phyloP scores from a whole-genome alignment of 1,140 invertebrate genomes.

The Lycorma delicatula region DNA sequence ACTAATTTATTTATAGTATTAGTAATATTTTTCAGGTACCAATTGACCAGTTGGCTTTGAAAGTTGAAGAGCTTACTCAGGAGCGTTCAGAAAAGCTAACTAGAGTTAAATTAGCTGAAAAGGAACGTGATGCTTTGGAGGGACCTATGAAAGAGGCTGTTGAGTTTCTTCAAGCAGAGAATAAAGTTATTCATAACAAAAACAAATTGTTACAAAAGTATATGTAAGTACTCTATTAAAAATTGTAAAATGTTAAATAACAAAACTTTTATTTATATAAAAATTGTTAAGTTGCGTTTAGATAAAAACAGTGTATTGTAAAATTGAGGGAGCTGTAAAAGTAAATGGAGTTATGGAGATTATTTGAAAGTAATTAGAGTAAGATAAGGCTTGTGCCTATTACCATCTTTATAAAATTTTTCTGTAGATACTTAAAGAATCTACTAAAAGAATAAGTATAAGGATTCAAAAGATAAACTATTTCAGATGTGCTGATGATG shows the following conservation, averaged over 20 bases:
- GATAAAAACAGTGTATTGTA: neutral
- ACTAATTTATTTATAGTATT: too few species aligned
- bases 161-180: conserved; percentile 70
- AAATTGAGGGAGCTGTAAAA: too few species aligned
- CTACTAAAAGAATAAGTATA: too few species aligned
- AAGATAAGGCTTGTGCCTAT: too few species aligned
- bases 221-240: conserved; percentile 44
- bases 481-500: too few species aligned
- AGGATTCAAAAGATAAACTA: too few species aligned
- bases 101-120: conserved; percentile 79
- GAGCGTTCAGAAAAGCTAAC: conserved; percentile 79
- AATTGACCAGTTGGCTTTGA: conserved; percentile 64
- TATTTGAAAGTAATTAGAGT: too few species aligned
- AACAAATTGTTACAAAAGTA: conserved; percentile 63
- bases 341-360: too few species aligned
- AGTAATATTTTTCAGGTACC: conserved; percentile 54
- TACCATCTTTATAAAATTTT: too few species aligned
- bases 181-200: conserved; percentile 55
- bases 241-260: neutral
- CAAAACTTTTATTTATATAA: too few species aligned
- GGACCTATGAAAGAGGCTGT: conserved; percentile 82
- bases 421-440: too few species aligned
- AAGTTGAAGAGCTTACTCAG: conserved; percentile 71
- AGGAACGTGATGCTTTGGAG: conserved; percentile 78
- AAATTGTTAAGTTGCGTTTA: conserved; percentile 5